Base-by-base conservation (phyloP, 2,888 invertebrate species). In the Synergus laeviventris region DNA sequence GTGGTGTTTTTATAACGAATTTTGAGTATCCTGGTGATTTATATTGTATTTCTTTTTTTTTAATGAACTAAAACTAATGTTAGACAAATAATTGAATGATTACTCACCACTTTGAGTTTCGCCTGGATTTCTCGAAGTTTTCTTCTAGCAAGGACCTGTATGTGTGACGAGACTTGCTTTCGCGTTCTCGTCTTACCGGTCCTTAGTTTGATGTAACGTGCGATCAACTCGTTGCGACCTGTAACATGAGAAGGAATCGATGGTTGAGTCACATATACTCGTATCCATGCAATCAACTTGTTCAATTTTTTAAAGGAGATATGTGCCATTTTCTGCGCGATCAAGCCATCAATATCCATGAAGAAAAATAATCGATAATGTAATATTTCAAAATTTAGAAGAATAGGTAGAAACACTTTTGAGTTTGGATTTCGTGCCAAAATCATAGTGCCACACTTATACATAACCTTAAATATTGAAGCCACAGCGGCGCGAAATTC, bases 141-240 rank as follows among this genome's bases (percentile, higher is more conserved):
- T 93, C 99, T 94, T 92, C 99, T 95, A 86, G 99, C 99, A 91
- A 99, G 94, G 90, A 99, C 99, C 93, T 99, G 99, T 92, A 99
- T 99, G 92, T 99, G 99, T 89, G 99, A 99, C 89, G 99, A 99
- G 89, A 99, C 99, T 93, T 99, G 99, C 93, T 99, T 99, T 91
- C 99, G 94, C 91, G 99, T 99, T 91, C 99, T 95, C 92, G 99
- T 99, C 92, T 99, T 99, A 84, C 99, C 99, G 86, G 99, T 99
- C 89, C 99, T 95, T 91, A 99, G 93, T 94, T 99, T 99, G 92
- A 99, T 99, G 93, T 99, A 99, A 90, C 99, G 95, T 87, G 99
- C 99, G 93, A 99, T 99, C 91, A 99, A 93, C 94, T 99, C 99
- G 93, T 99, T 99, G 88, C 99, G 96, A 91, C 99, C 99, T 99